These are phyloP conservation scores for Papilio polyxenes DNA, from an alignment of 1,140 invertebrate species.

Conservation along the genomic window DNA sequence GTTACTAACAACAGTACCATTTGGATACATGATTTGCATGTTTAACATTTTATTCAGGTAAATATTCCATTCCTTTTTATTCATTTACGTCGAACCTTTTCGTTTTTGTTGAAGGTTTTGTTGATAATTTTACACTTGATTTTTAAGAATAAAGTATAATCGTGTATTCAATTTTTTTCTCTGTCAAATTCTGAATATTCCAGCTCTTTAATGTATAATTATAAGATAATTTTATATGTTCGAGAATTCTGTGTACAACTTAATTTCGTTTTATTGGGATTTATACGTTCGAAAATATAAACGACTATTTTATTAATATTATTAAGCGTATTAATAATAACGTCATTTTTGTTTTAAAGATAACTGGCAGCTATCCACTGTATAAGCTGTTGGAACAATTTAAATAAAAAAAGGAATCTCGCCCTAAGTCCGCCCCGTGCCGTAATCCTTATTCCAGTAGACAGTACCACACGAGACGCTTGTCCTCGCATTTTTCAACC, in stretches of 20 bases:
- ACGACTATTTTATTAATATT: neutral
- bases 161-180: no score
- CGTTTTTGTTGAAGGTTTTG: neutral
- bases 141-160: neutral
- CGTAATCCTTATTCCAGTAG: slow-evolving; percentile 51
- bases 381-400: slow-evolving; percentile 13
- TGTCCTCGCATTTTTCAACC: slow-evolving; percentile 68
- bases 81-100: neutral
- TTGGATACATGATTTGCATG: neutral
- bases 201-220: no score
- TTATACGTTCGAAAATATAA: neutral
- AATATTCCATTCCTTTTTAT: slow-evolving; percentile 1
- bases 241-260: no score
- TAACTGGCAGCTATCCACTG: neutral
- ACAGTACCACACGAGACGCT: slow-evolving; percentile 63
- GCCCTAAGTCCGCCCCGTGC: slow-evolving; percentile 25
- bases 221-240: no score
- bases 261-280: no score
- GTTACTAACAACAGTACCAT: slow-evolving; percentile 3
- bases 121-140: neutral
- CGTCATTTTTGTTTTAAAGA: neutral
- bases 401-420: slow-evolving; percentile 35
- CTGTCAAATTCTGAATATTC: no score
- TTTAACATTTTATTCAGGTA: slow-evolving; percentile 4
- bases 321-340: neutral